Conservation (phyloP, 2,888 invertebrate species). For the Mellilla xanthometata region DNA sequence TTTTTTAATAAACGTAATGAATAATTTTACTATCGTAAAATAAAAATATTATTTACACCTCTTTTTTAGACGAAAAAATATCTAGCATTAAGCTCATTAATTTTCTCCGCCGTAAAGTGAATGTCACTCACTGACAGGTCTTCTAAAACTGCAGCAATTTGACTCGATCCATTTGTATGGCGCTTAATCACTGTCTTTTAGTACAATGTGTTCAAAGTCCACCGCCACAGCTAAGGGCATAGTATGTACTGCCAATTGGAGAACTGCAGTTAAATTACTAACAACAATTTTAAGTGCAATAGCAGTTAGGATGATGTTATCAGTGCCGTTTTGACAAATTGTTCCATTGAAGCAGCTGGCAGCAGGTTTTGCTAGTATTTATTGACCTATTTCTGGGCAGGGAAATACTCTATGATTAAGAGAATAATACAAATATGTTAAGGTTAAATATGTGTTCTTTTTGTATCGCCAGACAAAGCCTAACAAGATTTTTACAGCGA, state of each 20-base stretch:
- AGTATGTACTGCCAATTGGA: conserved; percentile 9
- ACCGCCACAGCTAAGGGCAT: conserved; percentile 3
- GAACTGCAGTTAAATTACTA: conserved; percentile 18
- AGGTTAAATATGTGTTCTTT: too few species aligned
- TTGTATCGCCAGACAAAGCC: too few species aligned
- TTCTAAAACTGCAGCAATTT: not conserved
- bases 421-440: too few species aligned
- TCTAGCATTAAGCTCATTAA: too few species aligned
- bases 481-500: too few species aligned
- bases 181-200: conserved; percentile 6
- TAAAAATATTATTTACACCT: too few species aligned
- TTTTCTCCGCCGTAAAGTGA: too few species aligned
- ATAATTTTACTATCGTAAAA: too few species aligned
- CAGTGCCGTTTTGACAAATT: conserved; percentile 13
- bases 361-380: not conserved
- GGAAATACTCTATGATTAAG: too few species aligned
- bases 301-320: conserved; percentile 14
- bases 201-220: conserved; percentile 11
- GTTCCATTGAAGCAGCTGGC: not conserved
- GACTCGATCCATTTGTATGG: not conserved
- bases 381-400: conserved; percentile 2
- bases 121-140: not conserved
- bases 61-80: too few species aligned
- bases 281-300: conserved; percentile 12
- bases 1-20: too few species aligned